A percentile compares a stretch with the other conserved stretches of the same genome.
These are phyloP conservation scores for Picus viridis DNA, from an alignment of 2,797 vertebrate species.

Conservation along the genomic window DNA sequence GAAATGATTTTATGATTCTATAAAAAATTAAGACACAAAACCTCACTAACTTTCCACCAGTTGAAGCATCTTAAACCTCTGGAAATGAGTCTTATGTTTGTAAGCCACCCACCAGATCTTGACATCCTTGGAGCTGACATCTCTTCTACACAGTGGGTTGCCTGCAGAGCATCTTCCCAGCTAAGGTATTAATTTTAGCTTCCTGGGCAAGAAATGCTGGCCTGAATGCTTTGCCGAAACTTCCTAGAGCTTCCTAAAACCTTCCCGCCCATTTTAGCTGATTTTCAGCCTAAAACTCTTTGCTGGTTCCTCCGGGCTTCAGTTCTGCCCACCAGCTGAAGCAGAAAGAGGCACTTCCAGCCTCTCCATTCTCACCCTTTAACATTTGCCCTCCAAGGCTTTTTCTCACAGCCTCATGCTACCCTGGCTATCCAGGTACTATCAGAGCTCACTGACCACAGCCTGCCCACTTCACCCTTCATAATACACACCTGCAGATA, in stretches of 20 bases:
- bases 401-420: neutral
- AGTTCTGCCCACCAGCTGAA: neutral
- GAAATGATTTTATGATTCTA: no score
- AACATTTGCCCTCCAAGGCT: neutral
- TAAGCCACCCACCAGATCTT: neutral
- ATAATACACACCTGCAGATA: neutral
- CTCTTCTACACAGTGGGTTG: neutral
- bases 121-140: neutral
- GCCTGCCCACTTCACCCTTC: neutral
- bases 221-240: neutral
- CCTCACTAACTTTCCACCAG: neutral
- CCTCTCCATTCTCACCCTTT: neutral
- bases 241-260: neutral
- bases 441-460: rapidly evolving
- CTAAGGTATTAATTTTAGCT: neutral
- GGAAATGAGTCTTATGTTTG: neutral
- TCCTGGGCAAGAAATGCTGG: neutral
- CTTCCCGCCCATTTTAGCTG: neutral
- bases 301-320: neutral
- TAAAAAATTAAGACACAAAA: neutral
- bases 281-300: neutral
- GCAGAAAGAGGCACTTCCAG: neutral
- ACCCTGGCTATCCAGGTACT: neutral
- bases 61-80: neutral
- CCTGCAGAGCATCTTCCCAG: neutral